These are phyloP conservation scores for Cardinalis cardinalis DNA, from an alignment of 2,113 vertebrate genomes.

Conservation along the genomic window DNA sequence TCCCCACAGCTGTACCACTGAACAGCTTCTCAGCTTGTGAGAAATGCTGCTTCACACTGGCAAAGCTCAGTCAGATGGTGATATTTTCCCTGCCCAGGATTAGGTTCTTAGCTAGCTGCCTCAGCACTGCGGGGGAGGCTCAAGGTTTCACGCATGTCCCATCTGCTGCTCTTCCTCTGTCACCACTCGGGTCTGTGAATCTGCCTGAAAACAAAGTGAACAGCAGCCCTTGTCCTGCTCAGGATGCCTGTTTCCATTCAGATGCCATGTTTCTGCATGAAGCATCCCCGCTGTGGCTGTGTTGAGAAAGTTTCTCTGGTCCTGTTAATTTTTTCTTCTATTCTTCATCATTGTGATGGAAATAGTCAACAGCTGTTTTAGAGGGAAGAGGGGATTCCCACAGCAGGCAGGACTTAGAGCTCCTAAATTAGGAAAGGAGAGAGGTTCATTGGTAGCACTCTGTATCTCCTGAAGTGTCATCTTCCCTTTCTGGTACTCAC, in stretches of 20 bases:
- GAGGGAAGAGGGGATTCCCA: not conserved
- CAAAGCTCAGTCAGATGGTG: not conserved
- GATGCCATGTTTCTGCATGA: not conserved
- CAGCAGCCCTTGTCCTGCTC: not conserved
- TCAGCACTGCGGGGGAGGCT: not conserved
- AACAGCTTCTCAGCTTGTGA: not conserved
- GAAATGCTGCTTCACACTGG: not conserved
- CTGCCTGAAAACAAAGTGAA: slow-evolving; percentile 2
- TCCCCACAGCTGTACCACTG: not conserved
- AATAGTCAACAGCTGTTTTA: not conserved
- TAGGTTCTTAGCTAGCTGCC: not conserved
- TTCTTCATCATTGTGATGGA: not conserved
- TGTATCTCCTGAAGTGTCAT: not conserved
- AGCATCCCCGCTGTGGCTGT: rapidly evolving
- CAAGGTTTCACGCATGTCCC: not conserved
- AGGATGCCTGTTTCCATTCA: not conserved
- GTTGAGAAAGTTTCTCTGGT: not conserved
- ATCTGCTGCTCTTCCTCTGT: not conserved
- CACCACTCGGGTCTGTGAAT: not conserved
- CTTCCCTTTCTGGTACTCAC: not conserved
- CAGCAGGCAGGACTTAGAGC: not conserved
- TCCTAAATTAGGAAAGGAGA: not conserved
- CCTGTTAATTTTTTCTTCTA: not conserved
- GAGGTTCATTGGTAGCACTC: not conserved
- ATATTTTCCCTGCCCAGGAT: not conserved